A percentile compares a stretch with the other conserved stretches of the same genome.
Evolutionary conservation across 2,113 vertebrate genomes (phyloP).

Genomic region (Mirza zaza): DNA sequence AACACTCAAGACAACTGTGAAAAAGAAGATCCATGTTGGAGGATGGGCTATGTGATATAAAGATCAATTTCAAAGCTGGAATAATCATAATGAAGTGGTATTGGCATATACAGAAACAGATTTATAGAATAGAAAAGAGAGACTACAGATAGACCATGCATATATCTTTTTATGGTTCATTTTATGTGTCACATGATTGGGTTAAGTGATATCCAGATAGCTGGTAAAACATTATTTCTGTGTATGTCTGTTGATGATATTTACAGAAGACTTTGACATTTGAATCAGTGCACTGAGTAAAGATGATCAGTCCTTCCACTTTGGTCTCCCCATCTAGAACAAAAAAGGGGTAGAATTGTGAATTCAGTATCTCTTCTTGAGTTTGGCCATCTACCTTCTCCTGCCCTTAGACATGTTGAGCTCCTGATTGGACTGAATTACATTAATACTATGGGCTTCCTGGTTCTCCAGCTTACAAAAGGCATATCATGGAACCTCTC

Average conservation of each 20-base stretch:
- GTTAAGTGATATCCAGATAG: not conserved
- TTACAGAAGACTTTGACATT: not conserved
- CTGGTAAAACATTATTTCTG: not conserved
- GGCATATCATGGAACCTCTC: not conserved
- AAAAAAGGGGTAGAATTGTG: not conserved
- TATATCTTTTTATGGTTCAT: not conserved
- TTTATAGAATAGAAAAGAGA: not conserved
- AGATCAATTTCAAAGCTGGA: not conserved
- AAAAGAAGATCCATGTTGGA: not conserved
- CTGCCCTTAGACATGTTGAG: not conserved
- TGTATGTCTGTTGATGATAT: not conserved
- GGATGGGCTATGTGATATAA: not conserved
- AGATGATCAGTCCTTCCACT: not conserved
- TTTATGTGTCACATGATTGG: not conserved
- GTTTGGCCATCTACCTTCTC: not conserved
- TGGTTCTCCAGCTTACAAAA: not conserved
- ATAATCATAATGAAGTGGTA: not conserved
- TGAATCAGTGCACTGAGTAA: not conserved
- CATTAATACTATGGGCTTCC: not conserved
- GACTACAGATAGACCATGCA: not conserved
- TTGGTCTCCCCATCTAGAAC: not conserved
- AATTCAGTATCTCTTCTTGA: not conserved
- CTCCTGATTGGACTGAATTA: not conserved
- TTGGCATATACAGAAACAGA: not conserved
- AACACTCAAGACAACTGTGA: not conserved